A percentile compares a stretch with the other conserved stretches of the same genome.
These are phyloP conservation scores for Lepisosteus osseus DNA, from an alignment of 2,113 vertebrate genomes.

Conservation along the genomic window DNA sequence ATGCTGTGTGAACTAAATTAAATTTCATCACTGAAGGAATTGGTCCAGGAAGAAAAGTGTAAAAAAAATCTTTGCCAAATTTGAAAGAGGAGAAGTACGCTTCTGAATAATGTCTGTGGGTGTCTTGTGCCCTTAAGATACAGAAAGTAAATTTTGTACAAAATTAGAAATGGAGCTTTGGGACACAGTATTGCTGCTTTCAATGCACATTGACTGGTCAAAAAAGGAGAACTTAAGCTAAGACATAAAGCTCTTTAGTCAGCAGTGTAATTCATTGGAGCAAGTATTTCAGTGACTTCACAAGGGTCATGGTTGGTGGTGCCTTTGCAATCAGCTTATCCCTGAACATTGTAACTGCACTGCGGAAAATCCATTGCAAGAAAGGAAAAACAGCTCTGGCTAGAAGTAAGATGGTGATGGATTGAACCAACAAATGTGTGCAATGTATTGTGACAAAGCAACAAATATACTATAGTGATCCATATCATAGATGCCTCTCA, in stretches of 20 bases:
- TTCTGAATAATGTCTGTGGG: not conserved
- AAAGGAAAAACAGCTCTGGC: slow-evolving; percentile 19
- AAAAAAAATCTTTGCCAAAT: not conserved
- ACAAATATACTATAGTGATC: too few species aligned
- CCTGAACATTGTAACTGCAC: slow-evolving; percentile 48
- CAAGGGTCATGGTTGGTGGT: slow-evolving; percentile 28
- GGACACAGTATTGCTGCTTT: slow-evolving; percentile 25
- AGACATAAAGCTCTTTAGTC: not conserved
- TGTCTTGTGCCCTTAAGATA: slow-evolving; percentile 16
- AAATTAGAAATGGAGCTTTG: slow-evolving; percentile 34
- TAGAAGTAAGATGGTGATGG: slow-evolving; percentile 51
- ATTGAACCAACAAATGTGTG: slow-evolving; percentile 44
- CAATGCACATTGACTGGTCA: slow-evolving; percentile 24
- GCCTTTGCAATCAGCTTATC: slow-evolving; percentile 40
- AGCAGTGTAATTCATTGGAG: not conserved
- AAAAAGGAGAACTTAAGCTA: not conserved
- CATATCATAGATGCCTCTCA: too few species aligned
- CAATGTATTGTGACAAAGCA: not conserved
- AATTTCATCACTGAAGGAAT: not conserved
- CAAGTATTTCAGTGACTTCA: slow-evolving; percentile 26
- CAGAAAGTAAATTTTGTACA: slow-evolving; percentile 33
- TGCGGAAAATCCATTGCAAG: slow-evolving; percentile 55
- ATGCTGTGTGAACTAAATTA: not conserved
- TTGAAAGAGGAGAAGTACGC: not conserved
- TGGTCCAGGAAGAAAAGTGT: not conserved